Conservation (phyloP, 2,797 vertebrate species). For the Scolopax bukidnonensis region DNA sequence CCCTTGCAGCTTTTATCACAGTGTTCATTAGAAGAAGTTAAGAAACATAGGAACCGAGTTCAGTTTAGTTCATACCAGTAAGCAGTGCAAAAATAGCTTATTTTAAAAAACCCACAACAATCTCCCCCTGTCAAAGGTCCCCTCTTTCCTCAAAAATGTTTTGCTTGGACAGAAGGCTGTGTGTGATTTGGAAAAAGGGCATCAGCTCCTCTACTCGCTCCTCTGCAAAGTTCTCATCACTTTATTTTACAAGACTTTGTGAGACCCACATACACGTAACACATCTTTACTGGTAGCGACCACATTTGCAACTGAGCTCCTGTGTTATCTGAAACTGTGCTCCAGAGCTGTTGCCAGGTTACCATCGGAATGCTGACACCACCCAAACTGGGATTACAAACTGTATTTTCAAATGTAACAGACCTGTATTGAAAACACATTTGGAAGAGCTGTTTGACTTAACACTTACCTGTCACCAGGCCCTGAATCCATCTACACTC, state of each 20-base stretch:
- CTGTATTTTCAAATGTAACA: neutral
- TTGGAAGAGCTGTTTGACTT: neutral
- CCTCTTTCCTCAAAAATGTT: neutral
- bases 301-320: neutral
- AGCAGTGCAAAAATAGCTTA: constrained; percentile 48
- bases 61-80: constrained; percentile 53
- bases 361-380: neutral
- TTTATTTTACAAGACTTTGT: neutral
- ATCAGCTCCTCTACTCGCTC: neutral
- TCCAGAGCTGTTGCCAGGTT: neutral
- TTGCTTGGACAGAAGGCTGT: neutral
- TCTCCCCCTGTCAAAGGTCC: neutral
- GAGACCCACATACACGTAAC: neutral
- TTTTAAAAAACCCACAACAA: neutral
- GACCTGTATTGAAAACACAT: neutral
- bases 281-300: neutral
- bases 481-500: constrained; percentile 1
- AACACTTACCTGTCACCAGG: constrained; percentile 46
- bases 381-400: neutral
- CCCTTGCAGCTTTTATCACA: constrained; percentile 60
- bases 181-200: constrained; percentile 10
- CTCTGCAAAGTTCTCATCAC: neutral
- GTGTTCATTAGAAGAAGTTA: constrained; percentile 51
- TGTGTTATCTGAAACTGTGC: neutral
- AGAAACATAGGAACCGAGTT: constrained; percentile 37